Evolutionary conservation across 2,797 vertebrate species (phyloP).

Genomic region (Coccyzus lansbergi): DNA sequence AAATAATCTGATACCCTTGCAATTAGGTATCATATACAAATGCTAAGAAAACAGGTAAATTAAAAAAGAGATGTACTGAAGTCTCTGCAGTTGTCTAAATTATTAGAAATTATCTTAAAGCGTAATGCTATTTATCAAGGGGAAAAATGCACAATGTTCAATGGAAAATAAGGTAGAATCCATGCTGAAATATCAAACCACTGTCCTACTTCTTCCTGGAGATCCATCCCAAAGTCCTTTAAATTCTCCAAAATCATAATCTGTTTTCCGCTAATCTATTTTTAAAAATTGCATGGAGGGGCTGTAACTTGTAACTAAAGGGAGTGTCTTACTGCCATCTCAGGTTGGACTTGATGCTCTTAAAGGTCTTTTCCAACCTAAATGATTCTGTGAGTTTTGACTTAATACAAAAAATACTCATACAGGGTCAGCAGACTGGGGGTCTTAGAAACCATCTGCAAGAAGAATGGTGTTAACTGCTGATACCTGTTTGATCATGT

Average conservation of each 20-base stretch:
- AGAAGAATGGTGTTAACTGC: neutral
- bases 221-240: neutral
- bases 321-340: neutral
- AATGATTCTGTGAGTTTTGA: neutral
- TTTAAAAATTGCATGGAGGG: neutral
- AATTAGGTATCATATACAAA: neutral
- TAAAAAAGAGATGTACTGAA: neutral
- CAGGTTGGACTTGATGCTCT: too few species aligned
- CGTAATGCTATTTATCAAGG: neutral
- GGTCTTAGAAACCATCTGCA: neutral
- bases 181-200: neutral
- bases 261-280: neutral
- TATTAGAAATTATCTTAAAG: neutral
- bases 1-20: neutral
- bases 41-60: neutral
- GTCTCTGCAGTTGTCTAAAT: neutral
- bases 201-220: neutral
- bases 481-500: neutral
- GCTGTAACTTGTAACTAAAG: neutral
- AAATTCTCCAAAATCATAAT: neutral
- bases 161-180: neutral
- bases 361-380: too few species aligned
- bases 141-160: neutral
- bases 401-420: neutral
- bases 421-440: neutral